Conservation (phyloP, 2,113 vertebrate genomes). For the Rhodinocichla rosea region DNA sequence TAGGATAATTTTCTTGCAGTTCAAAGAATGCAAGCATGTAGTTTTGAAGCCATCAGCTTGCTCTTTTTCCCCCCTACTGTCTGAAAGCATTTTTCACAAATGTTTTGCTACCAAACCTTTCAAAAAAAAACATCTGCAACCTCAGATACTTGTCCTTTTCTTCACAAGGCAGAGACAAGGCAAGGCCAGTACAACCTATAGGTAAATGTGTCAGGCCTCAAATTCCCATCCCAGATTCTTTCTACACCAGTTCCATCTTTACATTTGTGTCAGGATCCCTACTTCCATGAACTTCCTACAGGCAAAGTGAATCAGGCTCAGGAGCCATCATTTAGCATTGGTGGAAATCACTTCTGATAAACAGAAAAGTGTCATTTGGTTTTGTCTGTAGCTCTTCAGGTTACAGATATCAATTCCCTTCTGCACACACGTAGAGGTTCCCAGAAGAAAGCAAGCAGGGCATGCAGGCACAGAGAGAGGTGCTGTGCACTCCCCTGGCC, state of each 20-base stretch:
- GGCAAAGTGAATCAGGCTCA: not conserved
- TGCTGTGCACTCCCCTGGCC: not conserved
- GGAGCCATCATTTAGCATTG: not conserved
- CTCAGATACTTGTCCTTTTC: not conserved
- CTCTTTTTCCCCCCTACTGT: not conserved
- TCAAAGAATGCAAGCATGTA: not conserved
- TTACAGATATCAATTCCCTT: not conserved
- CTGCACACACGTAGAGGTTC: rapidly evolving
- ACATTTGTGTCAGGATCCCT: not conserved
- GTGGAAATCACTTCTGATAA: not conserved
- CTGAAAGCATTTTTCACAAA: not conserved
- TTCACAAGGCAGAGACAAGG: not conserved
- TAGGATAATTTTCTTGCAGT: not conserved
- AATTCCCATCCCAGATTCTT: not conserved
- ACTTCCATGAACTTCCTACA: not conserved
- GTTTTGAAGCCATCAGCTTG: not conserved
- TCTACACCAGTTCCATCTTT: not conserved
- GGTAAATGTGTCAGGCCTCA: not conserved
- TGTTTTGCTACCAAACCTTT: not conserved
- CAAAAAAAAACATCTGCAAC: not conserved
- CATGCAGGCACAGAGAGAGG: not conserved
- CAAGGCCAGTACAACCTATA: not conserved
- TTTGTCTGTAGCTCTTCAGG: not conserved
- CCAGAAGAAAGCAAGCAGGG: not conserved
- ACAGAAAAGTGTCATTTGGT: not conserved